These are phyloP conservation scores for Onthophagus taurus DNA, from an alignment of 1,140 invertebrate genomes.

Conservation along the genomic window DNA sequence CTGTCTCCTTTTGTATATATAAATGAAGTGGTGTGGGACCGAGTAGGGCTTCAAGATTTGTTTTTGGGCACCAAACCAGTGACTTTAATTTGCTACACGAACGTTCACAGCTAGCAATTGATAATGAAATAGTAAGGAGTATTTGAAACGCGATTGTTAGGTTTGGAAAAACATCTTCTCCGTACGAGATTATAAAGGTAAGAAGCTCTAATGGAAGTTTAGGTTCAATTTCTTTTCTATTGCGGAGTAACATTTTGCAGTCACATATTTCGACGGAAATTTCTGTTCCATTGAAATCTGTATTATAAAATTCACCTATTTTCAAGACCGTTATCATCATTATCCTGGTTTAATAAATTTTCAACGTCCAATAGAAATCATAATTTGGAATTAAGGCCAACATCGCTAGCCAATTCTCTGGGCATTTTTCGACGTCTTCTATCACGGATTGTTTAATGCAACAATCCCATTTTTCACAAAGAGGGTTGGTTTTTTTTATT, in stretches of 20 bases:
- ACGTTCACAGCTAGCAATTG: too few species aligned
- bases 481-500: background rate
- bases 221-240: conserved; percentile 8
- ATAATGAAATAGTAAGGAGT: too few species aligned
- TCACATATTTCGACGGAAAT: conserved; percentile 1
- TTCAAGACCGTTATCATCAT: conserved; percentile 7
- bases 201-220: conserved; percentile 2
- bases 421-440: conserved; percentile 7
- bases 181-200: conserved; percentile 6
- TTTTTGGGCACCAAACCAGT: too few species aligned
- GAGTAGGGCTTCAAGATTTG: too few species aligned
- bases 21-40: too few species aligned
- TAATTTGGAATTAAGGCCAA: conserved; percentile 8
- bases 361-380: conserved; percentile 5
- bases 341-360: conserved; percentile 4
- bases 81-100: too few species aligned
- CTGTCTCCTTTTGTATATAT: too few species aligned
- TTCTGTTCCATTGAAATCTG: conserved; percentile 6
- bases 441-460: background rate
- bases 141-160: too few species aligned
- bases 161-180: too few species aligned
- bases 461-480: conserved; percentile 1
- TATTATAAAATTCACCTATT: conserved; percentile 6
- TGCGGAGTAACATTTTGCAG: too few species aligned
- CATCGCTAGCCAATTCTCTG: conserved; percentile 9